Evolutionary conservation across 2,113 vertebrate genomes (phyloP).

Genomic region (Glaucidium brasilianum): DNA sequence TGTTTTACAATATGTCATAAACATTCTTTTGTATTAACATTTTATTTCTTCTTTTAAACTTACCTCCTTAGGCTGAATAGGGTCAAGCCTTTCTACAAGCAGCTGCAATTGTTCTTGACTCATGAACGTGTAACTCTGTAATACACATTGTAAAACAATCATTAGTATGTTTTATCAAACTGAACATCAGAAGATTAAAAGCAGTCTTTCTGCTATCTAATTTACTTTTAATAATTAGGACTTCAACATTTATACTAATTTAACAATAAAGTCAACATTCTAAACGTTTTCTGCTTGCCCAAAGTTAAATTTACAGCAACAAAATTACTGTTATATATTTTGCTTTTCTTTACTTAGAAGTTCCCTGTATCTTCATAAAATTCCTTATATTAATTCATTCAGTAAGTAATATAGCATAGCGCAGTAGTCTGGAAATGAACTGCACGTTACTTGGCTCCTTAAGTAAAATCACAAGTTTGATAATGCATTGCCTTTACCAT

Average conservation of each 20-base stretch:
- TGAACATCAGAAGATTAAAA: slow-evolving; percentile 3
- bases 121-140: slow-evolving; percentile 91
- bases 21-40: background rate
- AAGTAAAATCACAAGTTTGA: background rate
- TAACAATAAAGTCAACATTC: background rate
- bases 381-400: background rate
- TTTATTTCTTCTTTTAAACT: slow-evolving; percentile 32
- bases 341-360: background rate
- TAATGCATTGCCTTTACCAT: background rate
- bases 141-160: slow-evolving; percentile 28
- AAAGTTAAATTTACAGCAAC: background rate
- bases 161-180: slow-evolving; percentile 18
- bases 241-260: background rate
- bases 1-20: background rate
- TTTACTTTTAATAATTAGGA: slow-evolving; percentile 3
- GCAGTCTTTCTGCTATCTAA: background rate
- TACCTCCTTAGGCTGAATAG: slow-evolving; percentile 88
- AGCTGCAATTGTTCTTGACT: slow-evolving; percentile 91
- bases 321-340: background rate
- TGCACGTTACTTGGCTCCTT: background rate
- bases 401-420: background rate
- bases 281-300: background rate
- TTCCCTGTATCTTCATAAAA: background rate
- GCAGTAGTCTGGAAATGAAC: background rate
- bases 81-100: slow-evolving; percentile 86